Conservation (phyloP, 2,797 vertebrate genomes). For the Pristis pectinata region DNA sequence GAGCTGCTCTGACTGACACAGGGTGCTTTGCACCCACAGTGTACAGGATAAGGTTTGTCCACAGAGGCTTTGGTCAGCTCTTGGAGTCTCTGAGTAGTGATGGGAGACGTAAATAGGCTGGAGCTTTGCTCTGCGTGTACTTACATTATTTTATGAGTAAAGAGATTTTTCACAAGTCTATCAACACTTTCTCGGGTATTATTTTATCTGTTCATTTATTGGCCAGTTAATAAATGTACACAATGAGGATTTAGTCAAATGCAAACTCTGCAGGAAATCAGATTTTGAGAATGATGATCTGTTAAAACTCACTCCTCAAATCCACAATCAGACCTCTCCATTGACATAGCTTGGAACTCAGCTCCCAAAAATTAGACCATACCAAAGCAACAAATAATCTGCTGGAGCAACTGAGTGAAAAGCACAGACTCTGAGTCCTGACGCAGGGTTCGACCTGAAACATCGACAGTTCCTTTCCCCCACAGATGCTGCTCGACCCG, state of each 20-base stretch:
- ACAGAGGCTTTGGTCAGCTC: background rate
- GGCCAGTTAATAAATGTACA: background rate
- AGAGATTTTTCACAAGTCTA: constrained; percentile 21
- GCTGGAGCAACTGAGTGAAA: too few relatives aligned
- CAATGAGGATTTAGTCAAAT: background rate
- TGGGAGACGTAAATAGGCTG: background rate
- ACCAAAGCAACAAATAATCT: too few relatives aligned
- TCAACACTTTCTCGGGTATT: background rate
- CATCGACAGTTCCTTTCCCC: too few relatives aligned
- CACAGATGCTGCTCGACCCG: too few relatives aligned
- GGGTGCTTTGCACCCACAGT: background rate
- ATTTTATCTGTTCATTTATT: background rate
- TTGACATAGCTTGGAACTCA: background rate
- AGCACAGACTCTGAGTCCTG: too few relatives aligned
- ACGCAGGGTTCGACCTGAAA: too few relatives aligned
- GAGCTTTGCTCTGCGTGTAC: constrained; percentile 7
- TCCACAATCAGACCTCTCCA: background rate
- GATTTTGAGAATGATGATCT: background rate
- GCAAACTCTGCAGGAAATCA: background rate
- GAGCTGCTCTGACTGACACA: background rate
- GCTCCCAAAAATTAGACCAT: too few relatives aligned
- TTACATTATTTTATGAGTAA: constrained; percentile 26
- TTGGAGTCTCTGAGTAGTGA: background rate
- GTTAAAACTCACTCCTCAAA: background rate
- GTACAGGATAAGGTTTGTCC: background rate